Conservation (phyloP, 2,888 invertebrate genomes). For the Electrophaes corylata region DNA sequence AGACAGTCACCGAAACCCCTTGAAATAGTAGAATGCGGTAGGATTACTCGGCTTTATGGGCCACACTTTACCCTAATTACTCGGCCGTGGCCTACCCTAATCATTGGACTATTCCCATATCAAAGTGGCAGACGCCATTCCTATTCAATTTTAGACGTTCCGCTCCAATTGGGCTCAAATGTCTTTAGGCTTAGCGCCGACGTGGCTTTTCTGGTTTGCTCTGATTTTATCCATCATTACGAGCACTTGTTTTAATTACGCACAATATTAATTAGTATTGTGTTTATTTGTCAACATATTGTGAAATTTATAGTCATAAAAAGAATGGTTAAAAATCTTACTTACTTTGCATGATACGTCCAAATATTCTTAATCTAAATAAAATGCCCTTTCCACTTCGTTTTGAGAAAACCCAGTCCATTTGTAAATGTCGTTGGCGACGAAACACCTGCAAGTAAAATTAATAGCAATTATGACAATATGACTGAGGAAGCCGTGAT, state of each 20-base stretch:
- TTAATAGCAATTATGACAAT: slow-evolving; percentile 6
- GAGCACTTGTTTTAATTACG: neutral
- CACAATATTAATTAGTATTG: neutral
- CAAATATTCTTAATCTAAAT: neutral
- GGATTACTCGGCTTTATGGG: slow-evolving; percentile 46
- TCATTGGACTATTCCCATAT: slow-evolving; percentile 36
- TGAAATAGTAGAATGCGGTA: slow-evolving; percentile 41
- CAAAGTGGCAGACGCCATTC: slow-evolving; percentile 29
- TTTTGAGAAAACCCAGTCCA: slow-evolving; percentile 10
- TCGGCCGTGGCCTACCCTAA: slow-evolving; percentile 38
- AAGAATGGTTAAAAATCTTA: neutral
- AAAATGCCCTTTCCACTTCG: neutral
- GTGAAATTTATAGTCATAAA: neutral
- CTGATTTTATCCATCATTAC: neutral
- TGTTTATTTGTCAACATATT: neutral
- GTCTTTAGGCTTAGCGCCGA: neutral
- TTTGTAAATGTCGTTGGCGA: slow-evolving; percentile 1
- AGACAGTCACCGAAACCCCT: slow-evolving; percentile 31
- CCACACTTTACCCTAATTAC: slow-evolving; percentile 51
- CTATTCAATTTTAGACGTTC: slow-evolving; percentile 32
- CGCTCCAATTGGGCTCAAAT: slow-evolving; percentile 7
- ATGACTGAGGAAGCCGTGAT: neutral
- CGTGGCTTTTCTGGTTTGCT: neutral
- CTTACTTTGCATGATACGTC: neutral
- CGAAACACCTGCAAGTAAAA: slow-evolving; percentile 1